Base-by-base conservation (phyloP, 2,888 invertebrate species). In the Eulithis prunata region DNA sequence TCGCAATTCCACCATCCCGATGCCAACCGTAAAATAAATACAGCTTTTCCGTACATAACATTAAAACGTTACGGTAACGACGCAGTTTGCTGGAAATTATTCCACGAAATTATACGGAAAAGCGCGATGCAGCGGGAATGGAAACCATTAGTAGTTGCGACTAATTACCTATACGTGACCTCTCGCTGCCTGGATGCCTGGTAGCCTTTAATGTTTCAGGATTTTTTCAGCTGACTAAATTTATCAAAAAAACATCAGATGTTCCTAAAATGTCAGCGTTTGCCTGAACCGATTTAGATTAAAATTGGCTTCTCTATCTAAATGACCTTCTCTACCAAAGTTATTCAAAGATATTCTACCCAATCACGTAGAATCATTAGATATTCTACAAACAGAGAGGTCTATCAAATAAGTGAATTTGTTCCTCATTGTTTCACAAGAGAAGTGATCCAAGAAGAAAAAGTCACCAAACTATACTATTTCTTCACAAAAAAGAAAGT, bases 161-260 rank as follows among this genome's bases (percentile, higher is more conserved):
- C 71, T 72, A 72, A 72, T 74, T 71, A 66, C 70, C 69, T 54
- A 62, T 43, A 71, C 74, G 74, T 74, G 74, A 74, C 69, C 66
- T 72, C 58, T 13, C 52, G 59, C 53, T 62, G 61, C 52, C 62
- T 68, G 61, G 38, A 38, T 32, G 69, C 71, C 58, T 66, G 64
- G 66, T 66, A 49, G 32, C 41, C n/a, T 53, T 66, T 61, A 36
- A 55, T 61, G 38, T 60, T 57, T 57, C 21, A 13, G 43, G 32
- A 21, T 58, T 53, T 58, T 47, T 32, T 32, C 32, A 12, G 49
- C 21, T 49, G 49, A 21, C 21, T 49, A 10, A 47, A 14, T 47
- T 47, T 47, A 21, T 3, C 6, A 13, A 21, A 49, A 8, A 11
- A 11, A 11, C 4, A 3, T 49, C 10, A 11, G 21, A 49, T 32